Base-by-base conservation (phyloP, 2,113 vertebrate genomes). In the Daphoenositta chrysoptera region DNA sequence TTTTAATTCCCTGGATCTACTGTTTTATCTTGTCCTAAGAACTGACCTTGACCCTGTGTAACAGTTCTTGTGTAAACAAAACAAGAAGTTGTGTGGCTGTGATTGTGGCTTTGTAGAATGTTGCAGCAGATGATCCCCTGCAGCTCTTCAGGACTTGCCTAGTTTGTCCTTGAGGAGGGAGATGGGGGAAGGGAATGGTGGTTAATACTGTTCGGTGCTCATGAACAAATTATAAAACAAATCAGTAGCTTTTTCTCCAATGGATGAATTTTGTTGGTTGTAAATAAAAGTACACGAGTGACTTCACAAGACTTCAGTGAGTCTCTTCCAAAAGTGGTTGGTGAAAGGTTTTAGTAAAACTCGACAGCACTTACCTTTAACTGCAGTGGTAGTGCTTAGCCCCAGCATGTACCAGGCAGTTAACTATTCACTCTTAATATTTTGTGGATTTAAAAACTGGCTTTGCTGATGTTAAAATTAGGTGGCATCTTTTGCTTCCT, bases 401-500 rank as follows among this genome's bases (percentile, higher is more conserved):
- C 24, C 35, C 21, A 30, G 1, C 0, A 0, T 16, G 18, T 51
- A 15, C 28, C 45, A 42, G 39, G 23, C n/a, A 19, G 22, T 48
- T 79, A 84, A 42, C n/a, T 70, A 13, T 61, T 69, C 68, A 45
- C 42, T 58, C 16, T 71, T 72, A 66, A 35, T 61, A 42, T 63
- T 56, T 71, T 64, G 30, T 87, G 28, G 13, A 72, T 65, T 75
- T 76, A 50, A 79, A 94, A 77, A 11, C 4, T n/a, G 20, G 9
- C 61, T 58, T 91, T 81, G 37, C 51, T 39, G 11, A 53, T 83
- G 19, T 50, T 88, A 72, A 83, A 79, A 48, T 86, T 33, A 57
- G 45, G 31, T 45, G 27, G 10, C 18, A 42, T 73, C 47, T 58
- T 68, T 73, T 89, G 39, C 31, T 83, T 70, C 26, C 22, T 73